Evolutionary conservation across 1,140 invertebrate species (phyloP).

Genomic region (Drosophila nikananu): DNA sequence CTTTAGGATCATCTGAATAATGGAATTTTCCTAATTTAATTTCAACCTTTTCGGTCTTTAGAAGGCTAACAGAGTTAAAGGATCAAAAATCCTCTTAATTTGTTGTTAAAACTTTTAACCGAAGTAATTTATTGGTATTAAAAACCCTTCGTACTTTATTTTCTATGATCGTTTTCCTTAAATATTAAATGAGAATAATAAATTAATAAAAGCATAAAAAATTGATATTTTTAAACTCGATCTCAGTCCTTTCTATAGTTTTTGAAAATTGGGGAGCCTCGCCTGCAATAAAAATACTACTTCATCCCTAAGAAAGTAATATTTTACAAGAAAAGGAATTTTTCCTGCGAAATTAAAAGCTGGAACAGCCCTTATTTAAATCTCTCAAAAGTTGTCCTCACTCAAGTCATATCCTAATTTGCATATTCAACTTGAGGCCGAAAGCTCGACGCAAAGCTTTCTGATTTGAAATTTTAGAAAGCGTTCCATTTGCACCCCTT

Average conservation of each 20-base stretch:
- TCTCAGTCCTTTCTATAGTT: background rate
- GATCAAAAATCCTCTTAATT: background rate
- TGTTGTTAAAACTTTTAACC: background rate
- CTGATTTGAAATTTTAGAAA: conserved; percentile 78
- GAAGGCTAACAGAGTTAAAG: background rate
- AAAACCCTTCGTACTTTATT: too few relatives aligned
- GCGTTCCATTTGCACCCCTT: conserved; percentile 41
- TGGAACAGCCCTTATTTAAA: conserved; percentile 16
- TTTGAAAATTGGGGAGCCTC: background rate
- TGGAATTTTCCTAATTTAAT: too few relatives aligned
- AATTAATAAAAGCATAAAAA: too few relatives aligned
- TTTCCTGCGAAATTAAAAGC: background rate
- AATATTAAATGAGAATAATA: too few relatives aligned
- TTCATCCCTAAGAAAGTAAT: background rate
- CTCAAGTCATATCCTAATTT: conserved; percentile 45
- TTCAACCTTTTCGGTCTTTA: too few relatives aligned
- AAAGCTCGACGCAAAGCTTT: conserved; percentile 64
- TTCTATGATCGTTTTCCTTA: too few relatives aligned
- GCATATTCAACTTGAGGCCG: conserved; percentile 24
- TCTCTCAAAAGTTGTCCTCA: background rate
- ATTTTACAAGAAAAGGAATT: background rate
- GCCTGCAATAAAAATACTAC: too few relatives aligned
- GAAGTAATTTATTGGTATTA: background rate
- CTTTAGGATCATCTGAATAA: conserved; percentile 23
- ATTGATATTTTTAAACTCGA: background rate